Evolutionary conservation across 2,888 invertebrate species (phyloP).

Genomic region (Tricholauxania praeusta): DNA sequence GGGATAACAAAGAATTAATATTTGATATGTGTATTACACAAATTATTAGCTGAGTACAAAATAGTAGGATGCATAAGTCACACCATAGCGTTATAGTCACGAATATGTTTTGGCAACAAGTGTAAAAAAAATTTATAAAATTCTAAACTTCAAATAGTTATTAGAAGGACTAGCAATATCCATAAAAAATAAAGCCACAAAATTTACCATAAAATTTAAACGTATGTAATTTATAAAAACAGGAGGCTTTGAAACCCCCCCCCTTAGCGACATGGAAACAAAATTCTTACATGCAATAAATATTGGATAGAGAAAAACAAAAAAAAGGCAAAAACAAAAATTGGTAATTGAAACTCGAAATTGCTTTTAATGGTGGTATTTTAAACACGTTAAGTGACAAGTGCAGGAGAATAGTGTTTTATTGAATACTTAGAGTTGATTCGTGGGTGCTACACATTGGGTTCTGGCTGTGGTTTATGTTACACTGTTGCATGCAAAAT

Average conservation of each 20-base stretch:
- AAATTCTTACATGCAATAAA: constrained; percentile 13
- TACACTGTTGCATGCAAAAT: too few species aligned
- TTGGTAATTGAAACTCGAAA: constrained; percentile 32
- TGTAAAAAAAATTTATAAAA: too few species aligned
- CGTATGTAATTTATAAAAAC: neutral
- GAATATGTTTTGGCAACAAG: neutral
- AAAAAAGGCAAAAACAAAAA: constrained; percentile 2
- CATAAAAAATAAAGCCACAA: neutral
- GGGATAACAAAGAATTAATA: too few species aligned
- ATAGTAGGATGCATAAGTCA: neutral
- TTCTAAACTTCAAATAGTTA: too few species aligned
- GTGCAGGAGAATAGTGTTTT: neutral
- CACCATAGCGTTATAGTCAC: constrained; percentile 6
- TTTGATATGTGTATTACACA: too few species aligned
- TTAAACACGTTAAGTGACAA: constrained; percentile 11
- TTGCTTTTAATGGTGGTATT: constrained; percentile 23
- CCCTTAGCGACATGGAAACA: constrained; percentile 1
- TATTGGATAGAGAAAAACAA: neutral
- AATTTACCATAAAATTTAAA: too few species aligned
- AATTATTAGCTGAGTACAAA: neutral
- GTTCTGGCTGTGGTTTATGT: too few species aligned
- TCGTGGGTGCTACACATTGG: too few species aligned
- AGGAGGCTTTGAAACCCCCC: neutral
- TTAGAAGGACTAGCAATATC: neutral
- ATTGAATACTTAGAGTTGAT: neutral